These are phyloP conservation scores for Craterocephalus amniculus DNA, from an alignment of 2,797 vertebrate genomes.

Conservation along the genomic window DNA sequence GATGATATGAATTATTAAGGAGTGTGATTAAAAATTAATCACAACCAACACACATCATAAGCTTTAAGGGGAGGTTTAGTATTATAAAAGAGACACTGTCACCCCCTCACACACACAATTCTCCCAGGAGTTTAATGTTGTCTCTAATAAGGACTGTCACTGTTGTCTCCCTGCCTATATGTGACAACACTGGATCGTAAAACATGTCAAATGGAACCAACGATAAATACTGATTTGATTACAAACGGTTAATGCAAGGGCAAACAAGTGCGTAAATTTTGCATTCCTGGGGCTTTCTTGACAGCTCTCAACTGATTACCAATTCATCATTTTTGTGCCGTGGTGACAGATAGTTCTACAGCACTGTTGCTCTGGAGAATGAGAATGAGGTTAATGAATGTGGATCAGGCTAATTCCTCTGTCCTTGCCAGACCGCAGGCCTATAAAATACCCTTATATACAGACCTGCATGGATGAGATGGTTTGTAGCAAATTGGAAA, in stretches of 20 bases:
- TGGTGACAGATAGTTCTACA: slow-evolving; percentile 77
- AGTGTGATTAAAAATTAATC: slow-evolving; percentile 75
- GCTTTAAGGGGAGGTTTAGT: slow-evolving; percentile 47
- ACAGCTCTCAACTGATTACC: slow-evolving; percentile 85
- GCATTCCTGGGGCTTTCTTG: slow-evolving; percentile 81
- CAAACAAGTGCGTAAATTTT: slow-evolving; percentile 82
- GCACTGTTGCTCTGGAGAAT: slow-evolving; percentile 79
- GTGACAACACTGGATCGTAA: slow-evolving; percentile 69
- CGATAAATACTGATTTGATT: slow-evolving; percentile 85
- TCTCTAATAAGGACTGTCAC: slow-evolving; percentile 49
- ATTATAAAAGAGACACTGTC: slow-evolving; percentile 47
- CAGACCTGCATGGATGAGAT: slow-evolving; percentile 60
- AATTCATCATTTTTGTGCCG: slow-evolving; percentile 84
- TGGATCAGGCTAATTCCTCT: slow-evolving; percentile 83
- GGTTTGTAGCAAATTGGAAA: slow-evolving; percentile 67
- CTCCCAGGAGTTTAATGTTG: slow-evolving; percentile 39
- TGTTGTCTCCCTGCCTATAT: slow-evolving; percentile 61
- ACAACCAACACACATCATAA: slow-evolving; percentile 59
- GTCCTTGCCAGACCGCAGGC: slow-evolving; percentile 78
- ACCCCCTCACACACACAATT: slow-evolving; percentile 46
- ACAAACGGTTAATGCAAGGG: slow-evolving; percentile 83
- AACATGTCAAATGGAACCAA: slow-evolving; percentile 70
- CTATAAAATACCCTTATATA: slow-evolving; percentile 74
- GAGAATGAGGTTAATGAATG: slow-evolving; percentile 85
- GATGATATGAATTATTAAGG: slow-evolving; percentile 73